A percentile compares a stretch with the other conserved stretches of the same genome.
Evolutionary conservation across 2,113 vertebrate genomes (phyloP).

Genomic region (Archocentrus centrarchus): DNA sequence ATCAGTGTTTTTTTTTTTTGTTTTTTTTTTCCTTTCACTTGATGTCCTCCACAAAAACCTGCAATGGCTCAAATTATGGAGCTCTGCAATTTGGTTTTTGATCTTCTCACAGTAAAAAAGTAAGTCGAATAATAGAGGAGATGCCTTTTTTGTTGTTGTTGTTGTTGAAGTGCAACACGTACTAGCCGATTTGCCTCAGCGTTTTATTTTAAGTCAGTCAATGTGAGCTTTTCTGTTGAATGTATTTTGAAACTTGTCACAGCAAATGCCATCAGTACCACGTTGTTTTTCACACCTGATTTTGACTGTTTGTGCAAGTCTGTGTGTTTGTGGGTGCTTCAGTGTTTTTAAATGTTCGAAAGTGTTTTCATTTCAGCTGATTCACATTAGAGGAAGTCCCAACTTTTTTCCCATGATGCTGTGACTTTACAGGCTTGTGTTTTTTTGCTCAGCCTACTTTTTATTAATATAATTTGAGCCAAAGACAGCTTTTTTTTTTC

Average conservation of each 20-base stretch:
- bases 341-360: conserved; percentile 32
- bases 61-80: conserved; percentile 23
- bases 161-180: conserved; percentile 43
- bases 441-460: conserved; percentile 38
- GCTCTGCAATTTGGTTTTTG: conserved; percentile 11
- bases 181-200: conserved; percentile 45
- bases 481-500: conserved; percentile 63
- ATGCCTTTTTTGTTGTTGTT: conserved; percentile 42
- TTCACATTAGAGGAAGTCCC: conserved; percentile 21
- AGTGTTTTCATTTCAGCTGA: conserved; percentile 50
- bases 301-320: conserved; percentile 45
- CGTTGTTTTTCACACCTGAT: conserved; percentile 57
- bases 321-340: neutral
- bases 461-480: conserved; percentile 70
- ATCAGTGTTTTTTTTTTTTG: conserved; percentile 76
- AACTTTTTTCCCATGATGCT: conserved; percentile 43
- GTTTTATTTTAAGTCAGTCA: conserved; percentile 52
- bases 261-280: conserved; percentile 49
- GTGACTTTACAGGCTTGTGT: conserved; percentile 34
- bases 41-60: conserved; percentile 31
- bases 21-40: conserved; percentile 9
- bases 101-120: conserved; percentile 14
- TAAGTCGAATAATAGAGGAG: conserved; percentile 35
- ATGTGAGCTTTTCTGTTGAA: conserved; percentile 73
- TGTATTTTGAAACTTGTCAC: conserved; percentile 66